phyloP scores from a whole-genome alignment of 2,888 invertebrate species.

The Cinara cedri region DNA sequence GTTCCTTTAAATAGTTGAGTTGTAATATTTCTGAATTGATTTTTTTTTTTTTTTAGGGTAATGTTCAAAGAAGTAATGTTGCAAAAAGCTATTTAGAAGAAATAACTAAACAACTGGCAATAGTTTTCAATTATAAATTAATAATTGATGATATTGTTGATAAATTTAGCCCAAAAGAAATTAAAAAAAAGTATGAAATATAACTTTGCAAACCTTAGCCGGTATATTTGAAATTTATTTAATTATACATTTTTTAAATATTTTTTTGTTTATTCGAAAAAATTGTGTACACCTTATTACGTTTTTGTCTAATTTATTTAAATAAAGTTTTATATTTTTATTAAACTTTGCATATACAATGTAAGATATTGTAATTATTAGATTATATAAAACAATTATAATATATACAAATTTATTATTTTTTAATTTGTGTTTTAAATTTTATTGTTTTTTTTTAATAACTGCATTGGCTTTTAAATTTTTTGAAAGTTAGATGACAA shows the following conservation, averaged over 20 bases:
- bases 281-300: constrained; percentile 36
- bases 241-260: constrained; percentile 27
- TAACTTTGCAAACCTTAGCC: constrained; percentile 4
- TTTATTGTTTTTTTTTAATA: not conserved
- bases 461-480: no score
- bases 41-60: constrained; percentile 72
- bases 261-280: constrained; percentile 24
- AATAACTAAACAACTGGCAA: constrained; percentile 83
- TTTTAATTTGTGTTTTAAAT: constrained; percentile 9
- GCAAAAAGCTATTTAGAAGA: constrained; percentile 90
- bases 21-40: not conserved
- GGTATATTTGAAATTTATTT: constrained; percentile 17
- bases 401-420: constrained; percentile 17
- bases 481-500: no score
- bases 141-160: constrained; percentile 84
- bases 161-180: constrained; percentile 41
- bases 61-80: constrained; percentile 91
- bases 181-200: constrained; percentile 28
- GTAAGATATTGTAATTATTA: constrained; percentile 34
- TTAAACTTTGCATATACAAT: constrained; percentile 26
- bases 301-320: constrained; percentile 37
- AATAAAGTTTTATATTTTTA: constrained; percentile 32
- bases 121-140: constrained; percentile 88
- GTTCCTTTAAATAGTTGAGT: not conserved
- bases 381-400: constrained; percentile 22